Percentiles rank a stretch among this genome's conserved stretches.
phyloP scores from a whole-genome alignment of 2,797 vertebrate genomes.

The Hyperoplus immaculatus region DNA sequence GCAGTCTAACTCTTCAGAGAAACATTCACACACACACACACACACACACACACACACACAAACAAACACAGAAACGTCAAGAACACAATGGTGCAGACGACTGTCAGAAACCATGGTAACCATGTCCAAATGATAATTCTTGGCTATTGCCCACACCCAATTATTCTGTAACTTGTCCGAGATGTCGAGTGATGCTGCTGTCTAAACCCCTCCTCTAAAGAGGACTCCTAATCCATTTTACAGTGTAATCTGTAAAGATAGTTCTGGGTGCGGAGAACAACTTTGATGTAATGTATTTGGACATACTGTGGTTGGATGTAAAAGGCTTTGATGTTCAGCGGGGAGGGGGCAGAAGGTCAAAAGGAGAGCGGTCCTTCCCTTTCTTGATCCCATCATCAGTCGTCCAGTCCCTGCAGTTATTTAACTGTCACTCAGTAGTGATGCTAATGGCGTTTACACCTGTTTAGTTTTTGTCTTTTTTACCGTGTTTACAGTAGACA shows the following conservation, averaged over 20 bases:
- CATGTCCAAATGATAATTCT: conserved; percentile 70
- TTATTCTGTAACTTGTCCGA: conserved; percentile 88
- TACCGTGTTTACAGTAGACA: conserved; percentile 99
- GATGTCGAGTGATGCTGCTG: conserved; percentile 86
- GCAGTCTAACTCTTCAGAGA: conserved; percentile 91
- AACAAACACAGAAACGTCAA: conserved; percentile 80
- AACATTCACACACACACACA: conserved; percentile 71
- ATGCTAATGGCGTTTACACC: conserved; percentile 93
- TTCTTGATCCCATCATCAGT: conserved; percentile 83
- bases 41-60: conserved; percentile 11
- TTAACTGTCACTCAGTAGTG: conserved; percentile 91
- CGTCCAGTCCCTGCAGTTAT: conserved; percentile 87
- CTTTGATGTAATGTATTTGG: conserved; percentile 83
- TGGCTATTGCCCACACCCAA: conserved; percentile 79
- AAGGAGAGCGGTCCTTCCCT: conserved; percentile 73
- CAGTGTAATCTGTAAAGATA: conserved; percentile 82
- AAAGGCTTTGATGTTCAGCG: conserved; percentile 77
- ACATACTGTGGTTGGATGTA: conserved; percentile 78
- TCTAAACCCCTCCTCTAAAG: conserved; percentile 79
- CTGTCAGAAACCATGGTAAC: conserved; percentile 79
- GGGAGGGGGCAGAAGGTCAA: conserved; percentile 45
- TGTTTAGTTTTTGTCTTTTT: conserved; percentile 91
- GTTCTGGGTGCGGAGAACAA: conserved; percentile 77
- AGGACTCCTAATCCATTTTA: conserved; percentile 82
- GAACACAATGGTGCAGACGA: conserved; percentile 79